Evolutionary conservation across 2,888 invertebrate species (phyloP).

Genomic region (Lepidonotus clava): DNA sequence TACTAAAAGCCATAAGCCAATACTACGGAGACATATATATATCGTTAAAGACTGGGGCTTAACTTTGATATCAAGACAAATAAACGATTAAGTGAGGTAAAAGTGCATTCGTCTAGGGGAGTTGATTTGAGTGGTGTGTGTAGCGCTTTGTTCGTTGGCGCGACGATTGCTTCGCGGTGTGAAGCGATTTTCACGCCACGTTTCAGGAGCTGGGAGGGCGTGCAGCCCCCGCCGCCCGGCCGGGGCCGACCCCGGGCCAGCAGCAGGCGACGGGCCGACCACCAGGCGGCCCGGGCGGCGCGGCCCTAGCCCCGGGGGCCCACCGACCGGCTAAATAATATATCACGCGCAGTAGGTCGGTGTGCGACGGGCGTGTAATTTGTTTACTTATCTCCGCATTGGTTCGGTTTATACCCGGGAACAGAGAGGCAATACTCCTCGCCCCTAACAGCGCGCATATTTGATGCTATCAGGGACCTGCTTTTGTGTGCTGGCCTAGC

Average conservation of each 20-base stretch:
- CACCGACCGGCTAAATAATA: slow-evolving; percentile 5
- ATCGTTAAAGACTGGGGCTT: too few relatives aligned
- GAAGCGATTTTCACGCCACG: not conserved
- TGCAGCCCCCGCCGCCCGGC: not conserved
- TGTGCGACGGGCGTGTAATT: slow-evolving; percentile 34
- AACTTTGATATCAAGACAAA: too few relatives aligned
- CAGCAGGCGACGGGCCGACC: not conserved
- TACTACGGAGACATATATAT: too few relatives aligned
- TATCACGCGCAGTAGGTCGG: slow-evolving; percentile 32
- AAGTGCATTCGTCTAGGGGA: not conserved
- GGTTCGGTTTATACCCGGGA: slow-evolving; percentile 23
- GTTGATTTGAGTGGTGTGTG: not conserved
- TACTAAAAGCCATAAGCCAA: too few relatives aligned
- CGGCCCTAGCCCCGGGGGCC: not conserved
- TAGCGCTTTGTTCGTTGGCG: not conserved
- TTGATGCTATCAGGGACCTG: slow-evolving; percentile 33
- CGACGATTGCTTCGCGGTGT: not conserved
- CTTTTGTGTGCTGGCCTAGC: too few relatives aligned
- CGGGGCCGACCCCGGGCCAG: not conserved
- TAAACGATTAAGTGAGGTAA: too few relatives aligned
- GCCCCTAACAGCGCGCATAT: not conserved
- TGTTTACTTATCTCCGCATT: slow-evolving; percentile 50
- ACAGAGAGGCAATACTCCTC: not conserved
- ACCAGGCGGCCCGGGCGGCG: not conserved
- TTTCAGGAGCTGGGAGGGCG: not conserved